Evolutionary conservation across 2,797 vertebrate genomes (phyloP).

Genomic region (Rhinophrynus dorsalis): DNA sequence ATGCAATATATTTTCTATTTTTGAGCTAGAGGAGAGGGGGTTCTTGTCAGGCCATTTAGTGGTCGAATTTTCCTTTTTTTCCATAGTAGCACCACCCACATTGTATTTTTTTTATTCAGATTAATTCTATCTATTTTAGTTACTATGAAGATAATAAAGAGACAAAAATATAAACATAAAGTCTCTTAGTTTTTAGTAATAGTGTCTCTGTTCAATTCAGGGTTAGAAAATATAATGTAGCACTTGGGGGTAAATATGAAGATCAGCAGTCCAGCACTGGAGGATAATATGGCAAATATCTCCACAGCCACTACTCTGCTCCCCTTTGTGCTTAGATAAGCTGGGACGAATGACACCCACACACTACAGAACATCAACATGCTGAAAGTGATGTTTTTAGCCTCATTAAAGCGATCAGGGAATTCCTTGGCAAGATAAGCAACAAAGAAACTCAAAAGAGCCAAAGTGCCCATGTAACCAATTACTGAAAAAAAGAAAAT

Average conservation of each 20-base stretch:
- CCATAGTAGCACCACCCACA: no score
- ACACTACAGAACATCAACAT: conserved; percentile 25
- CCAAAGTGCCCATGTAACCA: not conserved
- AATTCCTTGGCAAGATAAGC: conserved; percentile 15
- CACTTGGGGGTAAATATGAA: not conserved
- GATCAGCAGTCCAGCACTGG: not conserved
- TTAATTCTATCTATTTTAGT: no score
- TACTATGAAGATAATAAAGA: no score
- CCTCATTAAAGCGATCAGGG: conserved; percentile 37
- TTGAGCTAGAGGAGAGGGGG: no score
- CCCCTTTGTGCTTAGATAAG: conserved; percentile 10
- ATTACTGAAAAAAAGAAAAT: not conserved
- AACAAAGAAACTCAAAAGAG: not conserved
- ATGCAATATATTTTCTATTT: no score
- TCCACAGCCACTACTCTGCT: conserved; percentile 9
- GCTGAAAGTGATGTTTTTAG: conserved; percentile 30
- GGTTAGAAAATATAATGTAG: not conserved
- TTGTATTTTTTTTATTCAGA: no score
- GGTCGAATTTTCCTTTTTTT: no score
- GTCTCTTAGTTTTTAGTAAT: no score
- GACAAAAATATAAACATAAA: no score
- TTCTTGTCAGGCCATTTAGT: no score
- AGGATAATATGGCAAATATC: conserved; percentile 23
- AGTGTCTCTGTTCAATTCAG: not conserved
- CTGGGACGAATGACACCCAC: conserved; percentile 14